Evolutionary conservation across 2,797 vertebrate genomes (phyloP), one percentile per base, ranked within the genome.

Genomic region (Morus bassanus): DNA sequence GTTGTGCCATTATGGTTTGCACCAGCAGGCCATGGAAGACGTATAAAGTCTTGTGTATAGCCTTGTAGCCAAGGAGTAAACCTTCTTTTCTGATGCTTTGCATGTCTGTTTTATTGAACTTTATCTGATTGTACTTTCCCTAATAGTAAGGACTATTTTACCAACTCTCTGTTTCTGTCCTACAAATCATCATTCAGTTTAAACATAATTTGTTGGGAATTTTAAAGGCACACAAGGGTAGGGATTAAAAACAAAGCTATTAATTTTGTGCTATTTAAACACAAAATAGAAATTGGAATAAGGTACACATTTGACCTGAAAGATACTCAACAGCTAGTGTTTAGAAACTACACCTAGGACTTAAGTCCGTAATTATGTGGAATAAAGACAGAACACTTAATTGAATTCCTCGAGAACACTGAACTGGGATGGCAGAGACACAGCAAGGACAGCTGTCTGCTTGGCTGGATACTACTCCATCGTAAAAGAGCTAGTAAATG

Each of bases 341-440:
- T 82, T 64, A 69, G 61, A 65, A 85, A 81, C 27, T 56, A 8
- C 13, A 45, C 6, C 14, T 65, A 37, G 65, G 37, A 59, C 16
- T 1, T 2, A 57, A 45, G 45, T 74, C 53, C 0, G 0, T 88
- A 30, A 76, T 43, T 65, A 0, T 33, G 30, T 69, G 43, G 43
- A 85, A 61, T 73, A 46, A 86, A 67, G 50, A 67, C 22, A 90
- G 57, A 89, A n/a, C 16, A 14, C 69, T 61, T 35, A 67, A 87
- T 23, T 60, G 23, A 67, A 53, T 94, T 96, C 63, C 63, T 88
- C 0, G 2, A 90, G 83, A 88, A 43, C 48, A 11, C 46, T 84
- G 63, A 82, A 12, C 21, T 41, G 59, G 30, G 31, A 37, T 90
- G 67, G 82, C 93, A 93, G 43, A 91, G 68, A 35, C 35, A 67